Percentiles rank a stretch among this genome's conserved stretches.
Conservation (phyloP, 2,113 vertebrate genomes). For the Regulus satrapa region DNA sequence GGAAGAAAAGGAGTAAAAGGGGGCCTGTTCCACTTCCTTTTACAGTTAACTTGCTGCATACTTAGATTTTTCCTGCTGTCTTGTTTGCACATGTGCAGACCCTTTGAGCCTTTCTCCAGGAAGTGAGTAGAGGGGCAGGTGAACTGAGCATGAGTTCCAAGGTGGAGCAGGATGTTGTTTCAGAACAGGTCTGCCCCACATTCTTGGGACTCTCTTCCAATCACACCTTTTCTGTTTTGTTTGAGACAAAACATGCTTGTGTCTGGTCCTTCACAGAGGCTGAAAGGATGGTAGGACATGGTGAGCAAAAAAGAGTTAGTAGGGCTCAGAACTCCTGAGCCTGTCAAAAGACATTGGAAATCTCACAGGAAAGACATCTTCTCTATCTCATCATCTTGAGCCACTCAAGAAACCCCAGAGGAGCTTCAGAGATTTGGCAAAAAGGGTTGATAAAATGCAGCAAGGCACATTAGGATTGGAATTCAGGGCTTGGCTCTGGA, state of each 20-base stretch:
- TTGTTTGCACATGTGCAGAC: rapidly evolving
- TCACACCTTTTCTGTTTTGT: not conserved
- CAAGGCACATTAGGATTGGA: not conserved
- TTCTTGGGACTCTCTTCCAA: not conserved
- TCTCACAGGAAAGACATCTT: not conserved
- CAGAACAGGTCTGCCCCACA: not conserved
- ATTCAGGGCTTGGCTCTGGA: not conserved
- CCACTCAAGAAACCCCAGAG: not conserved
- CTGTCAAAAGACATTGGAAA: not conserved
- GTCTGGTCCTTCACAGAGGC: not conserved
- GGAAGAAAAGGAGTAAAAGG: not conserved
- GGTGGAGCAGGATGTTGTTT: not conserved
- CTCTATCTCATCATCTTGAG: not conserved
- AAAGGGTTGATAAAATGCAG: not conserved
- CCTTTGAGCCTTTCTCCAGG: not conserved
- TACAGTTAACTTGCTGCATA: not conserved
- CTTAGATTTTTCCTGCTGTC: not conserved
- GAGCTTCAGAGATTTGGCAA: not conserved
- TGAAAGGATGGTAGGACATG: not conserved
- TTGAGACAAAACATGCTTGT: not conserved
- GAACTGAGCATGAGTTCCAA: not conserved
- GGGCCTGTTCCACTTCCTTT: not conserved
- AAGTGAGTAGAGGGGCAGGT: not conserved
- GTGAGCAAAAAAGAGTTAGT: not conserved
- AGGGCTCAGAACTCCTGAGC: not conserved